These are phyloP conservation scores for Seriola rivoliana DNA, from an alignment of 2,113 vertebrate species.

Conservation along the genomic window DNA sequence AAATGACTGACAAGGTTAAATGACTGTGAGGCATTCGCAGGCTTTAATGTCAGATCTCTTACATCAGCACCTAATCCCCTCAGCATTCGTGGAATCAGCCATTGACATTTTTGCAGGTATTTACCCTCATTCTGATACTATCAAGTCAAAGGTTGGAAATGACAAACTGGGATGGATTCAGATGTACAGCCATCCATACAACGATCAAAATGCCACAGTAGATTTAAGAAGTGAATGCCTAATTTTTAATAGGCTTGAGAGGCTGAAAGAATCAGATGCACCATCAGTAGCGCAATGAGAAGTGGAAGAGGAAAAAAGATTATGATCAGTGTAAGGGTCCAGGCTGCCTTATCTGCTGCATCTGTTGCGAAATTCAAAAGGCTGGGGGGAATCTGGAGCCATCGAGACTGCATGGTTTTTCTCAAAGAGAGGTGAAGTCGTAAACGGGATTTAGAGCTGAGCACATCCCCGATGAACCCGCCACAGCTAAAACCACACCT, in stretches of 20 bases:
- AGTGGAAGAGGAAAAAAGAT: neutral
- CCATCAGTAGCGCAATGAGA: neutral
- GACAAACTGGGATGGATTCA: neutral
- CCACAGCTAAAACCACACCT: constrained; percentile 45
- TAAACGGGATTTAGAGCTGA: constrained; percentile 61
- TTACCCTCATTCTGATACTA: constrained; percentile 15
- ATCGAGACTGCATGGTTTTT: constrained; percentile 32
- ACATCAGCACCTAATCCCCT: constrained; percentile 18
- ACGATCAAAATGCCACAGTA: neutral
- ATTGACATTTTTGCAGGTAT: constrained; percentile 40
- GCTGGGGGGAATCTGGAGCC: constrained; percentile 34
- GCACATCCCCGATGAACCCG: constrained; percentile 35
- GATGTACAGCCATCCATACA: neutral
- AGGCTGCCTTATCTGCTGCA: constrained; percentile 29
- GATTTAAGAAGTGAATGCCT: neutral
- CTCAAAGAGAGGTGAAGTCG: constrained; percentile 37
- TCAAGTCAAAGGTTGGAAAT: constrained; percentile 7
- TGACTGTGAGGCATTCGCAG: constrained; percentile 28
- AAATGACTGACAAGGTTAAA: constrained; percentile 40
- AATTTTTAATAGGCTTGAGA: neutral
- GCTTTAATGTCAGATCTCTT: constrained; percentile 37
- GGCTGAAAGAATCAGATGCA: neutral
- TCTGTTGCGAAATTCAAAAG: constrained; percentile 35
- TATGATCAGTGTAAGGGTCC: neutral
- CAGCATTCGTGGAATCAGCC: constrained; percentile 26